phyloP scores from a whole-genome alignment of 2,888 invertebrate species.

The Folsomia candida region DNA sequence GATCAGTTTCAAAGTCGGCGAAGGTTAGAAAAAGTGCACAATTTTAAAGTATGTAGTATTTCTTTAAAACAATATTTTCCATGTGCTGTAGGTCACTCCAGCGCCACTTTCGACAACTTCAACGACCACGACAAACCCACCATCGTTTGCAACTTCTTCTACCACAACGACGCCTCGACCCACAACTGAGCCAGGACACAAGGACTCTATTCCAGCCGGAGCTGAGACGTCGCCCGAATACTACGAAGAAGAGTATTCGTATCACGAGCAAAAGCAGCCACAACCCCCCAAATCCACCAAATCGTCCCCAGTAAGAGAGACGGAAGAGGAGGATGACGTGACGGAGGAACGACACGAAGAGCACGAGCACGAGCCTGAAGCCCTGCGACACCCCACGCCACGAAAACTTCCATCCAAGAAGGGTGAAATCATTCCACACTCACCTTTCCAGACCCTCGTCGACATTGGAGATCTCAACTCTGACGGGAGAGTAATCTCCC shows the following conservation, averaged over 20 bases:
- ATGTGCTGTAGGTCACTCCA: background rate
- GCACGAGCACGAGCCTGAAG: constrained; percentile 12
- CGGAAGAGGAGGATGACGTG: background rate
- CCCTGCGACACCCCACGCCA: constrained; percentile 10
- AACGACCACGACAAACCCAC: constrained; percentile 17
- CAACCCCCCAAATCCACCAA: constrained; percentile 6
- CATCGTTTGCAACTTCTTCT: constrained; percentile 65
- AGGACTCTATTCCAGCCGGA: constrained; percentile 40
- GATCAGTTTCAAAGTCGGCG: background rate
- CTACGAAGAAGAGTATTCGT: constrained; percentile 49
- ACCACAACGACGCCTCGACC: constrained; percentile 60
- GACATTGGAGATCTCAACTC: constrained; percentile 31
- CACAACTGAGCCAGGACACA: background rate
- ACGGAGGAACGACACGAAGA: background rate
- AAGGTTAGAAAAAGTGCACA: background rate
- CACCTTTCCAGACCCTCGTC: constrained; percentile 38
- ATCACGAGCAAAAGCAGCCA: constrained; percentile 51
- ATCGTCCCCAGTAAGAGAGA: background rate
- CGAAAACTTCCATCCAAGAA: constrained; percentile 34
- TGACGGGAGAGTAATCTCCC: constrained; percentile 25
- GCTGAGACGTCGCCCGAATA: constrained; percentile 51
- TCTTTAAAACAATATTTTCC: background rate
- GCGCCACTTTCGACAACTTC: constrained; percentile 54
- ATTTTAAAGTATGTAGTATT: background rate
- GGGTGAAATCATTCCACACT: constrained; percentile 26